phyloP scores from a whole-genome alignment of 2,888 invertebrate species.

The Lasioglossum oenotherae region DNA sequence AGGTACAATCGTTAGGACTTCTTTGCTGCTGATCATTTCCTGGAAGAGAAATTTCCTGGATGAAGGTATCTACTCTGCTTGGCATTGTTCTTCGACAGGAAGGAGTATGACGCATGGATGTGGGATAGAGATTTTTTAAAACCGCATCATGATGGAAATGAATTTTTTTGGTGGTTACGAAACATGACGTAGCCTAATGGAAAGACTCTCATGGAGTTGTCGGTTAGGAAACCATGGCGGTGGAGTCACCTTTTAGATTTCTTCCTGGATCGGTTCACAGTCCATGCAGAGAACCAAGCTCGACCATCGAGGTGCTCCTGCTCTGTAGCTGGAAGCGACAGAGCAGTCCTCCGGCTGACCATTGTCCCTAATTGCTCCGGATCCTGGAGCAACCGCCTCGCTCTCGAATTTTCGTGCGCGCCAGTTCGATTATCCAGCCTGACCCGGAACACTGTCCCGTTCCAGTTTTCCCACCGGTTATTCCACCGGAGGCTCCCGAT shows the following conservation, averaged over 20 bases:
- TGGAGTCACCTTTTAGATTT: neutral
- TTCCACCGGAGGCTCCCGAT: neutral
- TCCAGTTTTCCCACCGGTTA: neutral
- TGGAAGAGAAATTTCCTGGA: too few species aligned
- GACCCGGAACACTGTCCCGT: neutral
- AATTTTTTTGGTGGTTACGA: too few species aligned
- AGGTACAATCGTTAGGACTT: too few species aligned
- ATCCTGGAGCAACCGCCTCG: slow-evolving; percentile 28
- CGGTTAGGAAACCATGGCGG: neutral
- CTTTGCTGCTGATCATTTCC: too few species aligned
- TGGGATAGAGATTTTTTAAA: too few species aligned
- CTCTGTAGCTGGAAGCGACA: neutral
- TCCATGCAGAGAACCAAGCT: neutral
- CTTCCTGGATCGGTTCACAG: neutral
- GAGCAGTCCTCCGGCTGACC: slow-evolving; percentile 13
- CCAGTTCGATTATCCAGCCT: slow-evolving; percentile 20
- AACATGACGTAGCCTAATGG: too few species aligned
- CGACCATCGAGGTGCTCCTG: neutral
- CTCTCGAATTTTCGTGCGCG: slow-evolving; percentile 20
- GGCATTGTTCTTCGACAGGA: too few species aligned
- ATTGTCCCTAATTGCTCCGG: slow-evolving; percentile 43
- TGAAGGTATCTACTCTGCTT: too few species aligned
- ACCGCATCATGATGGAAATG: too few species aligned
- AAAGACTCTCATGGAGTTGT: neutral
- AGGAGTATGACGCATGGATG: too few species aligned